Evolutionary conservation across 2,113 vertebrate species (phyloP), one percentile per base, ranked within the genome.

Genomic region (Gymnocephalus cernua): DNA sequence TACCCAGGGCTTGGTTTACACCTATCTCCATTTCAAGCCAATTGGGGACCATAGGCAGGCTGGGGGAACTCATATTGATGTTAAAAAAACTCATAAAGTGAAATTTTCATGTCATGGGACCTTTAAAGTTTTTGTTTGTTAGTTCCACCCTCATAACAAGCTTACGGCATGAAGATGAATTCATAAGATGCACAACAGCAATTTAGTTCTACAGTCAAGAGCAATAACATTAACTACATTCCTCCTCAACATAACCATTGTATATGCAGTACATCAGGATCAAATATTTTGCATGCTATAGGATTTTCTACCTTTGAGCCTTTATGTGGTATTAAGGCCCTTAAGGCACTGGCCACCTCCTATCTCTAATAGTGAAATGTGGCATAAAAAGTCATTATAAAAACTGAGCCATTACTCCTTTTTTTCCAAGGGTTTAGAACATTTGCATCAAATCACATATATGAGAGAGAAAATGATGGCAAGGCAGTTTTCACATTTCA

Each of bases 381-480:
- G 86, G 85, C 84, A 86, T 86, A 84, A 86, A 91, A 94, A 92
- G 85, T 82, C 73, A 91, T 94, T 88, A 92, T 83, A 89, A 85
- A 91, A 90, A 86, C 77, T 6, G 56, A 90, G 84, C 75, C 84
- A 83, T 91, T 69, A 69, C 48, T 69, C 86, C 70, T 70, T 77
- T 71, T 83, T 87, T 91, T 83, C 78, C 80, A 84, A 80, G 71
- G 85, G 38, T 89, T 86, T 84, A 73, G 79, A 85, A 83, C 84
- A 92, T 92, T 93, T 93, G 84, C 86, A 93, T 93, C 85, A 91
- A 93, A 93, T 93, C 82, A 82, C 89, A 93, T 88, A 88, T 85
- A 80, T 86, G 83, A 85, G 69, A 77, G 66, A 63, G 83, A 91
- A 93, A 94, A 86, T 89, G 91, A 93, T 90, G 90, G 91, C 87